Evolutionary conservation across 2,888 invertebrate species (phyloP).

Genomic region (Eretmocerus hayati): DNA sequence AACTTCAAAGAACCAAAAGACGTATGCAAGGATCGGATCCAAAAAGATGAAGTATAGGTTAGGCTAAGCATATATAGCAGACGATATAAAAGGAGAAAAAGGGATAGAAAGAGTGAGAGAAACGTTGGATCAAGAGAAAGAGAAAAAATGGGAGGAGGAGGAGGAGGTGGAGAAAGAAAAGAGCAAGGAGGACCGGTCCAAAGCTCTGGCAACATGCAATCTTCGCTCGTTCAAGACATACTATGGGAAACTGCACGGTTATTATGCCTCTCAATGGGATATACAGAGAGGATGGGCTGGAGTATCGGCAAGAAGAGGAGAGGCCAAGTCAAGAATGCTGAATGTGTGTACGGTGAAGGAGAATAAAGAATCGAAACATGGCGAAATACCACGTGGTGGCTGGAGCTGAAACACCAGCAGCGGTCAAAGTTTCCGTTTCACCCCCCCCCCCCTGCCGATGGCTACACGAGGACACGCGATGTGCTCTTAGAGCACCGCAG

Average conservation of each 20-base stretch:
- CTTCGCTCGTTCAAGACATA: conserved; percentile 45
- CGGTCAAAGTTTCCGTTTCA: too few species aligned
- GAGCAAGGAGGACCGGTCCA: conserved; percentile 33
- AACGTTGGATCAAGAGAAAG: background rate
- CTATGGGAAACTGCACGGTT: conserved; percentile 46
- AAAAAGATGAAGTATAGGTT: background rate
- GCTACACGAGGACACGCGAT: too few species aligned
- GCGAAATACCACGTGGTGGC: too few species aligned
- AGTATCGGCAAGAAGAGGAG: conserved; percentile 4
- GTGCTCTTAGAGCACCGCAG: too few species aligned
- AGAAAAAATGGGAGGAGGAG: conserved; percentile 8
- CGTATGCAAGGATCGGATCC: too few species aligned
- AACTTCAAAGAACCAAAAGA: too few species aligned
- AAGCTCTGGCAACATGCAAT: conserved; percentile 45
- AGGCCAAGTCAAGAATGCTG: too few species aligned
- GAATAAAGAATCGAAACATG: too few species aligned
- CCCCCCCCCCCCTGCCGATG: too few species aligned
- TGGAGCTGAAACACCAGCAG: too few species aligned
- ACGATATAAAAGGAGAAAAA: background rate
- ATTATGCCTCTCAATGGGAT: conserved; percentile 44
- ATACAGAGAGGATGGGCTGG: conserved; percentile 11
- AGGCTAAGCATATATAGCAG: background rate
- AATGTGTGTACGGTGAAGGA: too few species aligned
- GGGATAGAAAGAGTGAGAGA: conserved; percentile 5
- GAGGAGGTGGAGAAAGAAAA: conserved; percentile 22